Evolutionary conservation across 2,888 invertebrate species (phyloP).

Genomic region (Blera fallax): DNA sequence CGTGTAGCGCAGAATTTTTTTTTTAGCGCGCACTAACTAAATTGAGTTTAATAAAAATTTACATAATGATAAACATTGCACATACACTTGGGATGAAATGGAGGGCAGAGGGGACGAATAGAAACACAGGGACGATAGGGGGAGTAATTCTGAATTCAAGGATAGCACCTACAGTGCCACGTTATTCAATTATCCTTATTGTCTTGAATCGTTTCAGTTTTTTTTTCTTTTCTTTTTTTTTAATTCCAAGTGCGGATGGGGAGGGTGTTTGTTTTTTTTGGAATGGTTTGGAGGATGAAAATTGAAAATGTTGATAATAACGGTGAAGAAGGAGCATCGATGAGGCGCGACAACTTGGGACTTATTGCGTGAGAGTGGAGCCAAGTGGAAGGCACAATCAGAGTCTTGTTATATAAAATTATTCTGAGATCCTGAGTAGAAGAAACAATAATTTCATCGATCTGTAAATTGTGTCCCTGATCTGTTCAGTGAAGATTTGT

Average conservation of each 20-base stretch:
- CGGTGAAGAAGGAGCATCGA: not conserved
- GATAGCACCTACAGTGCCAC: not conserved
- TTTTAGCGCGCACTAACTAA: not conserved
- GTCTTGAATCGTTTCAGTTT: not conserved
- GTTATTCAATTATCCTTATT: constrained; percentile 8
- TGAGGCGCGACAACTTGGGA: not conserved
- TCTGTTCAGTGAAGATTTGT: no score
- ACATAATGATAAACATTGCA: constrained; percentile 21
- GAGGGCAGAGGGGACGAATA: not conserved
- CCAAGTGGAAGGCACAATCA: not conserved
- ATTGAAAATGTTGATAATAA: not conserved
- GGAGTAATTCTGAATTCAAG: not conserved
- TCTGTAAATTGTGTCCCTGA: no score
- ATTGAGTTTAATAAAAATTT: constrained; percentile 29
- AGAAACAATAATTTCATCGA: no score
- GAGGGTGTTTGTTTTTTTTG: not conserved
- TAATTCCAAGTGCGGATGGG: not conserved
- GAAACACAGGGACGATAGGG: not conserved
- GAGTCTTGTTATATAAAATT: no score
- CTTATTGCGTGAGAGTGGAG: not conserved
- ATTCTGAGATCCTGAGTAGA: no score
- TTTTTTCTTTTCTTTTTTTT: not conserved
- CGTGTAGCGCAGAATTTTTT: not conserved
- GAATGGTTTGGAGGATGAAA: not conserved
- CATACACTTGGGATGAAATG: not conserved